These are phyloP conservation scores for Spodoptera littoralis DNA, from an alignment of 2,888 invertebrate species.

Conservation along the genomic window DNA sequence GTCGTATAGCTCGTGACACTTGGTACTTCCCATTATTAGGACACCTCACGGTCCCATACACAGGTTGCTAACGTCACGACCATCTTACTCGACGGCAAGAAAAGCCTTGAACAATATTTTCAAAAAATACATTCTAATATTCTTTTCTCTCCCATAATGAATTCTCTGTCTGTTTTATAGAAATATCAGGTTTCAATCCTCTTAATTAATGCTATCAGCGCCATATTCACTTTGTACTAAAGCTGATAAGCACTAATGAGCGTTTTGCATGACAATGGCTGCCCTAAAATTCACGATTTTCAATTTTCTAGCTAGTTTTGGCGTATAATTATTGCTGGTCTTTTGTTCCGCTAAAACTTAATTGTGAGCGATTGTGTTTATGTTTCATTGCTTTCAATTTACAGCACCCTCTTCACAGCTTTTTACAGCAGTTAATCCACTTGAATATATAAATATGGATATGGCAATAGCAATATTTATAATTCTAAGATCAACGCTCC, in stretches of 20 bases:
- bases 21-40: neutral
- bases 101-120: no score
- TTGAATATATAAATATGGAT: conserved; percentile 17
- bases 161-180: no score
- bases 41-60: neutral
- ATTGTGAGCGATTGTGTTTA: neutral
- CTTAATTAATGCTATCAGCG: conserved; percentile 32
- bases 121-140: no score
- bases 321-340: neutral
- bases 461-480: conserved; percentile 24
- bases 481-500: conserved; percentile 13
- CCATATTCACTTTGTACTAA: conserved; percentile 24
- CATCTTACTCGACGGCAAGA: neutral
- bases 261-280: conserved; percentile 45
- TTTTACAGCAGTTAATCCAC: conserved; percentile 4
- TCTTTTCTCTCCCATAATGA: no score
- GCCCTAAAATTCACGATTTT: conserved; percentile 5
- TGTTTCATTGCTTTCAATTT: neutral
- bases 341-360: neutral
- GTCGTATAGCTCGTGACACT: neutral
- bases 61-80: conserved; percentile 1
- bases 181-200: conserved; percentile 6
- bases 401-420: neutral
- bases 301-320: neutral
- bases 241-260: conserved; percentile 35